A percentile compares a stretch with the other conserved stretches of the same genome.
These are phyloP conservation scores for Pandemis corylana DNA, from an alignment of 2,888 invertebrate species.

Conservation along the genomic window DNA sequence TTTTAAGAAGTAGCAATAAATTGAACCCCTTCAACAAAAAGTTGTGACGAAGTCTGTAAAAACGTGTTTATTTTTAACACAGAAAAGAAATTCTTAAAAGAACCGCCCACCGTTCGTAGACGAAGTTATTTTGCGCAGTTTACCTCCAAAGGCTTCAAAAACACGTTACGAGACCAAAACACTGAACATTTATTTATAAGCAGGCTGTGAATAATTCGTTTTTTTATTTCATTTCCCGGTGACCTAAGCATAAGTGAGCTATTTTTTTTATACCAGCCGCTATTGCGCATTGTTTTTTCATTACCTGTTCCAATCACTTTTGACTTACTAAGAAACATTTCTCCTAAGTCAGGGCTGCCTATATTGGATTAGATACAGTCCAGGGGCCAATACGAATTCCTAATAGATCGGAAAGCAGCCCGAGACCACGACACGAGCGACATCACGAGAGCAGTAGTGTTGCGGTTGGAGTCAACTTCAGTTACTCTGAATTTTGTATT, in stretches of 20 bases:
- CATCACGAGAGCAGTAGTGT: too few relatives aligned
- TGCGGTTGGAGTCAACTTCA: too few relatives aligned
- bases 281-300: not conserved
- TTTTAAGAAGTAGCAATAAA: too few relatives aligned
- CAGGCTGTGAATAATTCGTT: slow-evolving; percentile 15
- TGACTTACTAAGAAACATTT: not conserved
- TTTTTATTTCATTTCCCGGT: slow-evolving; percentile 1
- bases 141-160: not conserved
- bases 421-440: too few relatives aligned
- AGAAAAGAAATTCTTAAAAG: too few relatives aligned
- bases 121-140: slow-evolving; percentile 3
- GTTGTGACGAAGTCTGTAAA: too few relatives aligned
- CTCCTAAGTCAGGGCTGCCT: not conserved
- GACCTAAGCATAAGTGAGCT: not conserved
- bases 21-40: too few relatives aligned
- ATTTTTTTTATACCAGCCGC: not conserved
- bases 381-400: too few relatives aligned
- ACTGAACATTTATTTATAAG: slow-evolving; percentile 27
- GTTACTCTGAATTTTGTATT: too few relatives aligned
- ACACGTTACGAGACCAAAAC: slow-evolving; percentile 2
- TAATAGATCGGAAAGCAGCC: too few relatives aligned
- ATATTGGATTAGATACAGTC: too few relatives aligned
- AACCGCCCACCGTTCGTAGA: not conserved
- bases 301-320: not conserved
- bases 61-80: too few relatives aligned